These are phyloP conservation scores for Puffinus mauretanicus DNA, from an alignment of 2,113 vertebrate species.

Conservation along the genomic window DNA sequence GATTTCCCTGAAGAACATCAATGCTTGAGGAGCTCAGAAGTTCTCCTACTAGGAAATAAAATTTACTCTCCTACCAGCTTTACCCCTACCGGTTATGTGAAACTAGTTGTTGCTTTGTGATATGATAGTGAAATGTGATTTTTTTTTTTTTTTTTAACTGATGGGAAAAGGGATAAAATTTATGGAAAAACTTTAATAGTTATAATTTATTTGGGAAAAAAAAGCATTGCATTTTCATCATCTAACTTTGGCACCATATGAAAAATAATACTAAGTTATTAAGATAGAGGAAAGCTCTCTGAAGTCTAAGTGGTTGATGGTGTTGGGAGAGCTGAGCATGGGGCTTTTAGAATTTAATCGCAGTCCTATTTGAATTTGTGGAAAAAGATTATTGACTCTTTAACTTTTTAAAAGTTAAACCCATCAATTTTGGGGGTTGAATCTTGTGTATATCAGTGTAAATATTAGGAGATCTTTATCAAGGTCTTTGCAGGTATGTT, in stretches of 20 bases:
- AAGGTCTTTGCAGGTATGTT: not conserved
- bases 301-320: not conserved
- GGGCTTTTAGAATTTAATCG: not conserved
- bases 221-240: not conserved
- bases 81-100: not conserved
- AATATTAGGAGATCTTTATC: not conserved
- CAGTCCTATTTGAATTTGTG: not conserved
- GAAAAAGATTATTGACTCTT: not conserved
- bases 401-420: not conserved
- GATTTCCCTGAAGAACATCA: not conserved
- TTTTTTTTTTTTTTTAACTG: not conserved
- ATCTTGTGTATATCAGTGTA: not conserved
- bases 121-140: not conserved
- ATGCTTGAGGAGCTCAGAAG: not conserved
- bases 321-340: not conserved
- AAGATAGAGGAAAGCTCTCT: not conserved
- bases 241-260: not conserved
- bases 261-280: not conserved
- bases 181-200: not conserved
- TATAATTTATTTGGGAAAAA: not conserved
- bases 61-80: not conserved
- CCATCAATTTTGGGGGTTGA: not conserved
- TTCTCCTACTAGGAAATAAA: not conserved
- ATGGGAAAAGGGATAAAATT: not conserved
- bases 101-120: not conserved